These are phyloP conservation scores for Pelobates cultripes DNA, from an alignment of 2,797 vertebrate genomes.

Conservation along the genomic window DNA sequence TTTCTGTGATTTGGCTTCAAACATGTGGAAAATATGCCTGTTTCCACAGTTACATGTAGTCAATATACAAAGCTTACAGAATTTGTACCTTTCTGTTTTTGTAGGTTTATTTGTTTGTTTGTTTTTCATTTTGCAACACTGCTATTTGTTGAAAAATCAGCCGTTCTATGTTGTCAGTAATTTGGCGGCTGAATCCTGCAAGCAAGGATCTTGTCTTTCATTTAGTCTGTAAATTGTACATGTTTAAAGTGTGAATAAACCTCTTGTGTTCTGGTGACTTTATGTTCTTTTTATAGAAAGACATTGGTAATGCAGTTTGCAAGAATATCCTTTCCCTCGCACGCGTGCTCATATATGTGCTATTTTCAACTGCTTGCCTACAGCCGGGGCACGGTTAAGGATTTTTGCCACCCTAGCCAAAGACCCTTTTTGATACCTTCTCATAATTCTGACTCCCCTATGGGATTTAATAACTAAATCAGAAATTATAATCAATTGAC, in stretches of 20 bases:
- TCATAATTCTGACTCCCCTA: too few species aligned
- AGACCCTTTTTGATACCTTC: too few species aligned
- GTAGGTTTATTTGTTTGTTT: too few species aligned
- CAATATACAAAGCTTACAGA: not conserved
- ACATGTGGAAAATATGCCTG: constrained; percentile 46
- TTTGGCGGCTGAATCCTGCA: not conserved
- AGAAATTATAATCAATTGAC: too few species aligned
- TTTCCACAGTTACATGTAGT: not conserved
- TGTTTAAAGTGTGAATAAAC: constrained; percentile 69
- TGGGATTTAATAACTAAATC: too few species aligned
- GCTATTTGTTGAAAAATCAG: not conserved
- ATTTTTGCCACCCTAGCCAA: too few species aligned
- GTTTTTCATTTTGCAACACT: too few species aligned
- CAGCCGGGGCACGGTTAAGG: too few species aligned
- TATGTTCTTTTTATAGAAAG: not conserved
- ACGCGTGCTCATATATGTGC: too few species aligned
- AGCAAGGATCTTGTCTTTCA: constrained; percentile 61
- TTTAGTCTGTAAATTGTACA: constrained; percentile 76
- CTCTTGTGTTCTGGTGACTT: constrained; percentile 48
- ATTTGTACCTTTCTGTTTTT: not conserved
- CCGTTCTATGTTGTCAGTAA: constrained; percentile 46
- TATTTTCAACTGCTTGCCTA: too few species aligned
- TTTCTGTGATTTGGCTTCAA: not conserved
- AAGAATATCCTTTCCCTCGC: too few species aligned
- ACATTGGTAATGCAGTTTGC: too few species aligned